These are phyloP conservation scores for Metellina segmentata DNA, from an alignment of 2,888 invertebrate genomes.

Conservation along the genomic window DNA sequence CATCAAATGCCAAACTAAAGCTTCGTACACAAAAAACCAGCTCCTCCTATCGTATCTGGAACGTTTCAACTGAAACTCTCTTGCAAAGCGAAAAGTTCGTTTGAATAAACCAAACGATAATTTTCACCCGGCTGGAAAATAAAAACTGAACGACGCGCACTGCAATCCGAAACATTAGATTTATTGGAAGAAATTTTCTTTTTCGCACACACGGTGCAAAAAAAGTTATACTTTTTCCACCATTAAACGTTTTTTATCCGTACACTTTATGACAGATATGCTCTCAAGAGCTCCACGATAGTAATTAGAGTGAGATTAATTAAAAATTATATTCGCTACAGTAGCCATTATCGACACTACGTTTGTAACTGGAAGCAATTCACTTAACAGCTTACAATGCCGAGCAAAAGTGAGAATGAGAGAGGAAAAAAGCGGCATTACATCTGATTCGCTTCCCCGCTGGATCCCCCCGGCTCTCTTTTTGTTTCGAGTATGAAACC, in stretches of 20 bases:
- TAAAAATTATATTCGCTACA: constrained; percentile 59
- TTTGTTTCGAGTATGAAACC: constrained; percentile 43
- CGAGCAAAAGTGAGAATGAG: background rate
- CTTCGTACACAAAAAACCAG: background rate
- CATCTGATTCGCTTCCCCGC: constrained; percentile 25
- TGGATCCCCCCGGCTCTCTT: background rate
- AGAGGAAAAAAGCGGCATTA: constrained; percentile 23
- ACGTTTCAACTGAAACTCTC: background rate
- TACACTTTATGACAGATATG: constrained; percentile 8
- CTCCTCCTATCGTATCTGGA: background rate
- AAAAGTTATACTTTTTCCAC: constrained; percentile 28
- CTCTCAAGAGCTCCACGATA: constrained; percentile 13
- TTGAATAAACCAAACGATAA: background rate
- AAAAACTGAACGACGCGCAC: background rate
- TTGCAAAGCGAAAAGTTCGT: background rate
- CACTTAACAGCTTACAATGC: constrained; percentile 42
- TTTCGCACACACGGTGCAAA: background rate
- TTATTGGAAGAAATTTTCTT: constrained; percentile 27
- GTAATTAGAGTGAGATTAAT: constrained; percentile 64
- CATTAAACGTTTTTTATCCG: constrained; percentile 28
- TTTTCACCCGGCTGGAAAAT: background rate
- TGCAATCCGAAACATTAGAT: constrained; percentile 27
- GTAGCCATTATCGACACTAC: constrained; percentile 37
- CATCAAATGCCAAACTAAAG: background rate
- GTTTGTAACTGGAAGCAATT: constrained; percentile 34